Conservation (phyloP, 2,113 vertebrate genomes). For the Lates calcarifer region DNA sequence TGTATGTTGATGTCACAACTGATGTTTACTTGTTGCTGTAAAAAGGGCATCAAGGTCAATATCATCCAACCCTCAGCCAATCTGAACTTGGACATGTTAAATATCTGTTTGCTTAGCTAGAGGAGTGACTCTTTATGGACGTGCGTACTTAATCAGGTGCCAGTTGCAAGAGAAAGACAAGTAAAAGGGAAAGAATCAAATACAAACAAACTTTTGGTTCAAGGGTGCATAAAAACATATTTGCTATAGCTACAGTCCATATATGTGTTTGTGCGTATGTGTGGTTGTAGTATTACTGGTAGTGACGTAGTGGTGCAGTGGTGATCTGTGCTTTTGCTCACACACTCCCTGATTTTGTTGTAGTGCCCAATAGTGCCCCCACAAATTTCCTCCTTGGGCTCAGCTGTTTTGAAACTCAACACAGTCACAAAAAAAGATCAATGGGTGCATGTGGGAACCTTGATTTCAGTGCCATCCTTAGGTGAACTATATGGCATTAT, state of each 20-base stretch:
- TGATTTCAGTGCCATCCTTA: not conserved
- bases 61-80: constrained; percentile 2
- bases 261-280: not conserved
- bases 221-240: not conserved
- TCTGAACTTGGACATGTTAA: constrained; percentile 21
- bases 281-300: constrained; percentile 28
- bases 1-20: constrained; percentile 15
- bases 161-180: not conserved
- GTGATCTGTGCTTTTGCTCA: constrained; percentile 56
- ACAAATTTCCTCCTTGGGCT: constrained; percentile 8
- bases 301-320: constrained; percentile 70
- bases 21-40: constrained; percentile 42
- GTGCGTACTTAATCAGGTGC: not conserved
- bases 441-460: not conserved
- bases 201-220: not conserved
- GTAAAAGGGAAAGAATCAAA: not conserved
- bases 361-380: constrained; percentile 40
- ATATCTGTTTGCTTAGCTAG: not conserved
- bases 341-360: constrained; percentile 42
- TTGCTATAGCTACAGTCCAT: not conserved
- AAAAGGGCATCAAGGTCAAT: constrained; percentile 46
- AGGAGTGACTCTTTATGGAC: not conserved
- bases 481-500: not conserved
- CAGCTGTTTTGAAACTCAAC: constrained; percentile 3
- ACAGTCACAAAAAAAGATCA: not conserved